Evolutionary conservation across 2,113 vertebrate genomes (phyloP), one percentile per base, ranked within the genome.

Genomic region (Pollachius pollachius): DNA sequence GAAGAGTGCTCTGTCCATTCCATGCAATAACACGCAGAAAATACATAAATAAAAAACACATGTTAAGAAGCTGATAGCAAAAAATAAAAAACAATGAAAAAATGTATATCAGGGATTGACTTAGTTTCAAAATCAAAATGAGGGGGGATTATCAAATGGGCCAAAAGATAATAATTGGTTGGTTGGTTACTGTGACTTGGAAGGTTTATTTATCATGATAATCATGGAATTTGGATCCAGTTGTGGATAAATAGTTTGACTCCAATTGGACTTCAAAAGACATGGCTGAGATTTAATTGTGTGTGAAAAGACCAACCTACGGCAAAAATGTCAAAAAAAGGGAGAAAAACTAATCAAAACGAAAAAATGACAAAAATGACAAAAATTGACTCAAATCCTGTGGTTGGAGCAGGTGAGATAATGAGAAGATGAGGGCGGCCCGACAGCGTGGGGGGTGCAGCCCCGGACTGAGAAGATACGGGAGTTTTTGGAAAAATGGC

Each of bases 361-460:
- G 52, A 62, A 60, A 62, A 52, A 62, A 64, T 16, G 13, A 71
- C 21, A 17, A 60, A 73, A 72, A 64, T 68, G 76, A n/a, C n/a
- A n/a, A n/a, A n/a, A n/a, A n/a, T 81, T 81, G 79, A 91, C 90
- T 93, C 94, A 98, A 98, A 98, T 96, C 95, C 96, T 95, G 95
- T 90, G 89, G 85, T 86, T 91, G 88, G 89, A 91, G 61, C 88
- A 90, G 89, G 85, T 54, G 91, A 89, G 70, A 92, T 80, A 82
- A 81, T 93, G 86, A 87, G 81, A 71, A 4, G 73, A 74, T 69
- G 58, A 23, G n/a, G 48, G 60, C 67, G 41, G 69, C 19, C n/a
- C 13, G 18, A 21, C 11, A 12, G 16, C 15, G 15, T 6, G 59
- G 19, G 18, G 58, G 58, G 18, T 60, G n/a, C 8, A 60, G 30